Conservation (phyloP, 2,888 invertebrate genomes). For the Drosophila falleni region DNA sequence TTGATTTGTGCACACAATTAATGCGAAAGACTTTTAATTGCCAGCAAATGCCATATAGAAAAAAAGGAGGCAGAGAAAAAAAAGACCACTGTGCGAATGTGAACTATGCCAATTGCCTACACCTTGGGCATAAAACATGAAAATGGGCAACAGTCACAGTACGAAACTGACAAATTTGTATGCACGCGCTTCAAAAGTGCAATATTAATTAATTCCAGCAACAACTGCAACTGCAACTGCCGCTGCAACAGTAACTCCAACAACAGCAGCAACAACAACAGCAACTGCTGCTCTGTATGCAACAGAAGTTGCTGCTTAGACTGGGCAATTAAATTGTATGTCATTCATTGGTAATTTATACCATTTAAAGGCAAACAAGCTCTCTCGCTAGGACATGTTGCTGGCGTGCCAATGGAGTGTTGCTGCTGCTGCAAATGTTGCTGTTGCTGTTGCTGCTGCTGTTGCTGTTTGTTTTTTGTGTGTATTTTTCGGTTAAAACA, state of each 20-base stretch:
- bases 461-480: not conserved
- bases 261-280: conserved; percentile 24
- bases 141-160: conserved; percentile 56
- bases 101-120: conserved; percentile 82
- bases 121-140: conserved; percentile 75
- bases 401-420: conserved; percentile 17
- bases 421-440: conserved; percentile 11
- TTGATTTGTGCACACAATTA: conserved; percentile 60
- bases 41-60: conserved; percentile 66
- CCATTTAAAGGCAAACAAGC: conserved; percentile 80
- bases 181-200: conserved; percentile 82
- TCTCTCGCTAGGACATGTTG: conserved; percentile 45
- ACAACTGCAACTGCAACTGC: conserved; percentile 58
- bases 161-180: conserved; percentile 83
- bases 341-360: conserved; percentile 85
- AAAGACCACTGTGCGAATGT: conserved; percentile 56
- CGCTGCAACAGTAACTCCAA: conserved; percentile 16
- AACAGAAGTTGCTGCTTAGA: conserved; percentile 69
- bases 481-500: conserved; percentile 21
- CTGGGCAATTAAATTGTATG: conserved; percentile 84
- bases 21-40: conserved; percentile 78
- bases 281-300: conserved; percentile 61
- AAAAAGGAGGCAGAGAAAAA: conserved; percentile 18
- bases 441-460: not conserved
- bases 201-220: conserved; percentile 82